Evolutionary conservation across 2,888 invertebrate genomes (phyloP).

Genomic region (Polyploca ridens): DNA sequence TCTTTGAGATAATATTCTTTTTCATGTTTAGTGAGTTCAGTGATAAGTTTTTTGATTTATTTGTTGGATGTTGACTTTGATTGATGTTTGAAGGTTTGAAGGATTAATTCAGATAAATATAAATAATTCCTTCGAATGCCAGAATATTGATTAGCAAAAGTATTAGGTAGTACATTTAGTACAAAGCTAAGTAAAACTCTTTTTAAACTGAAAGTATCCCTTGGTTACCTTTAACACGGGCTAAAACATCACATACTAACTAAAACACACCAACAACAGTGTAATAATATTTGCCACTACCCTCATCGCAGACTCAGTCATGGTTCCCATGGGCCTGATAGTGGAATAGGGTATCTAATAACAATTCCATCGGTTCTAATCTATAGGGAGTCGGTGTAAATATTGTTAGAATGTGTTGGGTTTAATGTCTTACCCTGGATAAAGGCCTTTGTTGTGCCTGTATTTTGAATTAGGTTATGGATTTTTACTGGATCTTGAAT

Average conservation of each 20-base stretch:
- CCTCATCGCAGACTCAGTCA: slow-evolving; percentile 1
- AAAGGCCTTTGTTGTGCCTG: background rate
- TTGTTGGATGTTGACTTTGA: background rate
- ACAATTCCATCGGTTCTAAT: slow-evolving; percentile 12
- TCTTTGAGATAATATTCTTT: background rate
- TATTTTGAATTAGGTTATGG: background rate
- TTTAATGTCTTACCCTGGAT: background rate
- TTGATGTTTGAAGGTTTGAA: background rate
- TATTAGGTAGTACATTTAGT: too few species aligned
- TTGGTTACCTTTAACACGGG: background rate
- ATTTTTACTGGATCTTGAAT: background rate
- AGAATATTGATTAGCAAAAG: background rate
- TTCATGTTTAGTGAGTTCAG: background rate
- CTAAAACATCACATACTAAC: background rate
- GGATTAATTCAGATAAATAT: too few species aligned
- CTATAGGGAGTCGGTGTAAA: slow-evolving; percentile 7
- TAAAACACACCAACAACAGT: background rate
- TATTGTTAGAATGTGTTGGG: slow-evolving; percentile 5
- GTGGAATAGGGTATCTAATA: slow-evolving; percentile 13
- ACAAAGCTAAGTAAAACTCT: background rate
- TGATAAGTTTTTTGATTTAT: background rate
- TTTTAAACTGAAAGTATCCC: background rate
- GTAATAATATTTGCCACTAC: slow-evolving; percentile 8
- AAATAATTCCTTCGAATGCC: background rate
- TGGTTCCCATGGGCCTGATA: slow-evolving; percentile 6